These are phyloP conservation scores for Tenualosa ilisha DNA, from an alignment of 2,797 vertebrate species.

Conservation along the genomic window DNA sequence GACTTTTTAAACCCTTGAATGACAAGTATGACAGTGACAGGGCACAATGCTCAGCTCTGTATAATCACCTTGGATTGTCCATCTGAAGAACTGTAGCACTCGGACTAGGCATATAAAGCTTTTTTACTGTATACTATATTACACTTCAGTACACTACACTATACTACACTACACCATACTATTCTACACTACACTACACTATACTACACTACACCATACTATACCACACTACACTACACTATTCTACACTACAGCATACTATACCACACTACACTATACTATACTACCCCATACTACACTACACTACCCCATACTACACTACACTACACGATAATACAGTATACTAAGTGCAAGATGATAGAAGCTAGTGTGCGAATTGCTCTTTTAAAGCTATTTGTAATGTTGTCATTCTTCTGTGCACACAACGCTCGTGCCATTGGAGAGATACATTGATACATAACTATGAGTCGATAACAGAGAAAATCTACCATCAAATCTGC, in stretches of 20 bases:
- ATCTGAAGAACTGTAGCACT: neutral
- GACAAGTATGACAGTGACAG: neutral
- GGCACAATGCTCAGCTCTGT: neutral
- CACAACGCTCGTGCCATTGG: conserved; percentile 52
- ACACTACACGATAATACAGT: no score
- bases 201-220: no score
- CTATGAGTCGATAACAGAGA: conserved; percentile 70
- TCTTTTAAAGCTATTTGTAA: neutral
- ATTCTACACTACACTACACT: no score
- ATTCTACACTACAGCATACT: no score
- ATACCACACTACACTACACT: no score
- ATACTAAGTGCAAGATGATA: no score
- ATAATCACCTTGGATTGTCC: neutral
- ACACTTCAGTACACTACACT: no score
- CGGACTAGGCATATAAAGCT: neutral
- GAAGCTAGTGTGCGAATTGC: neutral
- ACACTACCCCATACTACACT: no score
- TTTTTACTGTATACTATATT: neutral
- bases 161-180: no score
- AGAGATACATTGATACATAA: conserved; percentile 75
- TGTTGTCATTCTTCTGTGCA: neutral
- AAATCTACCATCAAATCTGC: conserved; percentile 76
- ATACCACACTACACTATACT: no score
- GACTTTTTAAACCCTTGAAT: conserved; percentile 21
- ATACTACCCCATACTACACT: no score